A percentile compares a stretch with the other conserved stretches of the same genome.
These are phyloP conservation scores for Elysia chlorotica DNA, from an alignment of 1,140 invertebrate species.

Conservation along the genomic window DNA sequence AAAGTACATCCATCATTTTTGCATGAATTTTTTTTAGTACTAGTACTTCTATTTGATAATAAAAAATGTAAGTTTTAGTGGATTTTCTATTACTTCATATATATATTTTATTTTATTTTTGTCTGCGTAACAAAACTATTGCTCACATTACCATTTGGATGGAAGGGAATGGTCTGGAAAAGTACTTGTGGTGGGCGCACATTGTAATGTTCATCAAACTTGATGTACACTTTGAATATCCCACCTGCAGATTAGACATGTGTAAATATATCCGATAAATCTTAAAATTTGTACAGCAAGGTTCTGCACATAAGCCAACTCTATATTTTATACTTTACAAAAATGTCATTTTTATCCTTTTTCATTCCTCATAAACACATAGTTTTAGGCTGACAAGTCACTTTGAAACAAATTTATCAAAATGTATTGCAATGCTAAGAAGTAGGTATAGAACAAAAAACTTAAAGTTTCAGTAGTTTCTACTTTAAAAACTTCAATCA, in stretches of 20 bases:
- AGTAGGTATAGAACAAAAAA: too few relatives aligned
- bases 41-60: neutral
- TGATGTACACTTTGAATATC: slow-evolving; percentile 54
- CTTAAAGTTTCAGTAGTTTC: too few relatives aligned
- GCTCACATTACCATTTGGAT: slow-evolving; percentile 55
- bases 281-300: neutral
- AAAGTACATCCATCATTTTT: neutral
- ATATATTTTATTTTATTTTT: neutral
- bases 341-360: neutral
- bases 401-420: too few relatives aligned
- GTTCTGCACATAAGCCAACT: neutral
- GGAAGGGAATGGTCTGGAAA: slow-evolving; percentile 60
- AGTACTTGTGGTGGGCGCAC: slow-evolving; percentile 48
- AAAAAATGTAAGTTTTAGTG: neutral
- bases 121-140: neutral
- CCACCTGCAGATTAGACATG: slow-evolving; percentile 43
- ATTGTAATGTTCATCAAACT: slow-evolving; percentile 59
- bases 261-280: neutral
- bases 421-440: too few relatives aligned
- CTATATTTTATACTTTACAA: neutral
- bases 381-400: too few relatives aligned
- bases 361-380: too few relatives aligned
- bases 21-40: neutral
- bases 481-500: too few relatives aligned
- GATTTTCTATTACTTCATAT: neutral